phyloP scores from a whole-genome alignment of 2,113 vertebrate species.

The Galbula dea region DNA sequence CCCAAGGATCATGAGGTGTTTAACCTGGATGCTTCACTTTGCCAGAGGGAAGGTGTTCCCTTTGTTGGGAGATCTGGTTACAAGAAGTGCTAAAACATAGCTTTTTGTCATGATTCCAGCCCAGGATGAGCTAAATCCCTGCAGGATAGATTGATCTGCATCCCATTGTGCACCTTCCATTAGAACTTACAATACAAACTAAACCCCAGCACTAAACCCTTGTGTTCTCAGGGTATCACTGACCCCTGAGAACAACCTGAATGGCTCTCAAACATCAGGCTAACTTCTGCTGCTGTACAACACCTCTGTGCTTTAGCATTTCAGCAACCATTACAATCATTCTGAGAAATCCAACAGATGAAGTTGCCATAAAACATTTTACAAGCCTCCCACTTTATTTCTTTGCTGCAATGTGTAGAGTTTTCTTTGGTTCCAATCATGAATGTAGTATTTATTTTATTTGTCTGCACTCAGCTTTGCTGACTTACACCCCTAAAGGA shows the following conservation, averaged over 20 bases:
- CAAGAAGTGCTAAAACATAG: constrained; percentile 2
- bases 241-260: not conserved
- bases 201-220: constrained; percentile 15
- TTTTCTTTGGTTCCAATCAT: not conserved
- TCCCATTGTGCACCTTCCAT: not conserved
- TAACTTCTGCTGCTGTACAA: not conserved
- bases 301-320: not conserved
- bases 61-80: constrained; percentile 59
- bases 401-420: not conserved
- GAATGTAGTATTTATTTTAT: not conserved
- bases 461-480: not conserved
- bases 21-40: constrained; percentile 26
- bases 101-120: constrained; percentile 3
- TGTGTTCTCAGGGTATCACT: not conserved
- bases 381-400: not conserved
- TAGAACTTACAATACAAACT: not conserved
- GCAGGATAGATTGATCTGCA: not conserved
- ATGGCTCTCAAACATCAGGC: not conserved
- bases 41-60: constrained; percentile 5
- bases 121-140: constrained; percentile 22
- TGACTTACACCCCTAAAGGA: not conserved
- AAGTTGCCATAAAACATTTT: not conserved
- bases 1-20: constrained; percentile 31
- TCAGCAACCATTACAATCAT: not conserved
- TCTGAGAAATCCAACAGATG: not conserved